Evolutionary conservation across 2,888 invertebrate species (phyloP), one percentile per base, ranked within the genome.

Genomic region (Temnothorax ravouxi): DNA sequence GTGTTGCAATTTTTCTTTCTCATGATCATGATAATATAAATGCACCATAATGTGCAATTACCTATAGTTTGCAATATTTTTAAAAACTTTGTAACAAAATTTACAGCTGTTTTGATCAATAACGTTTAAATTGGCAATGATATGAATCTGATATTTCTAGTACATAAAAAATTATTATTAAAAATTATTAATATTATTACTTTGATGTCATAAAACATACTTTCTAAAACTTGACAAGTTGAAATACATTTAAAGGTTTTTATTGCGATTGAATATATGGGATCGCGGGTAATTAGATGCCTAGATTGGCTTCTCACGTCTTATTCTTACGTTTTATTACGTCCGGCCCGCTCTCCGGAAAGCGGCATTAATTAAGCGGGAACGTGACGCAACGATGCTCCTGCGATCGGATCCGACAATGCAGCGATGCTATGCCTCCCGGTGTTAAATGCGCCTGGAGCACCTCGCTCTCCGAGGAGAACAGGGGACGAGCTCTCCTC

Each of bases 381-480:
- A 89, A 90, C 74, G 83, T 76, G 84, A 82, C 71, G 72, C 69
- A 59, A 52, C n/a, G 81, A 76, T 44, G 81, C 50, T 74, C 76
- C 71, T 67, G 76, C 77, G 38, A 80, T 72, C 82, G 71, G 61
- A 50, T 34, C 67, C 82, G 82, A 88, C 90, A 88, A 89, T 89
- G 83, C 88, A 82, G 85, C 84, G 61, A 15, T 80, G 59, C 83
- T 85, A 80, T 84, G 86, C 90, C 89, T 88, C 77, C 90, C 84
- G 89, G 89, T 90, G 90, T 90, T 90, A 90, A 90, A 90, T 90
- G 89, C 90, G 82, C 64, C 83, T 83, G 54, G 41, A 84, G 86
- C 52, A 61, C 41, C 83, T 76, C 80, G 75, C 80, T 79, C 83
- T 86, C 81, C 18, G 5, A 5, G 83, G 44, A 82, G 82, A 89